These are phyloP conservation scores for Caenorhabditis zanzibari DNA, from an alignment of 2,888 invertebrate genomes.

Conservation along the genomic window DNA sequence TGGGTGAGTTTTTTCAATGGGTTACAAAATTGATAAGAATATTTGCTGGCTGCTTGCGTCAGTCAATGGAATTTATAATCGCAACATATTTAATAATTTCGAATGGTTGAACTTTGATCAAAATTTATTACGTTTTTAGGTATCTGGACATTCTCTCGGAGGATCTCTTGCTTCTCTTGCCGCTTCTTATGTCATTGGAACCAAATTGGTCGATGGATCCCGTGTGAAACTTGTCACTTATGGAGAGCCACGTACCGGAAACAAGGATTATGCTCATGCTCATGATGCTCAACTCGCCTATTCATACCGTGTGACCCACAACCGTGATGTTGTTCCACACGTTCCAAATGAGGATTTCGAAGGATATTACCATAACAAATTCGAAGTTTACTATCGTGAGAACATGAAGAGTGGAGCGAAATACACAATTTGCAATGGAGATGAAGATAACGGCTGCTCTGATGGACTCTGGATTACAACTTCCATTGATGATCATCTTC, in stretches of 20 bases:
- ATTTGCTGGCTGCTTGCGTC: conserved; percentile 26
- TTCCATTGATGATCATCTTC: conserved; percentile 77
- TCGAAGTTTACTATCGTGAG: conserved; percentile 72
- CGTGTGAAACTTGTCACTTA: conserved; percentile 74
- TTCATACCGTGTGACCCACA: conserved; percentile 75
- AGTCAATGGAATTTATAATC: background rate
- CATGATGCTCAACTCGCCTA: conserved; percentile 72
- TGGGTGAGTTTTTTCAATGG: conserved; percentile 60
- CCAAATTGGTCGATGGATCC: conserved; percentile 59
- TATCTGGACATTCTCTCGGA: conserved; percentile 76
- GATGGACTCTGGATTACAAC: conserved; percentile 73
- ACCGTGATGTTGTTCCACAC: conserved; percentile 76
- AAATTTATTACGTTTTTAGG: conserved; percentile 53
- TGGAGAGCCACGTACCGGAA: conserved; percentile 77
- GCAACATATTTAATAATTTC: background rate
- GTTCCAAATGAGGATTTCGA: conserved; percentile 73
- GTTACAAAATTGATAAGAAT: conserved; percentile 21
- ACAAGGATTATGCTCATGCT: conserved; percentile 71
- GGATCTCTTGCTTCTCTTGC: conserved; percentile 77
- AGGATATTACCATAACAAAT: conserved; percentile 75
- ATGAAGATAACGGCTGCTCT: conserved; percentile 72
- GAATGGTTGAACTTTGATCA: conserved; percentile 7
- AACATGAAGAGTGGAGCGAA: conserved; percentile 65
- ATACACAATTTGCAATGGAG: conserved; percentile 61
- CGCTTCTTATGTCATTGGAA: conserved; percentile 72